Conservation (phyloP, 2,113 vertebrate genomes). For the Leptosomus discolor region DNA sequence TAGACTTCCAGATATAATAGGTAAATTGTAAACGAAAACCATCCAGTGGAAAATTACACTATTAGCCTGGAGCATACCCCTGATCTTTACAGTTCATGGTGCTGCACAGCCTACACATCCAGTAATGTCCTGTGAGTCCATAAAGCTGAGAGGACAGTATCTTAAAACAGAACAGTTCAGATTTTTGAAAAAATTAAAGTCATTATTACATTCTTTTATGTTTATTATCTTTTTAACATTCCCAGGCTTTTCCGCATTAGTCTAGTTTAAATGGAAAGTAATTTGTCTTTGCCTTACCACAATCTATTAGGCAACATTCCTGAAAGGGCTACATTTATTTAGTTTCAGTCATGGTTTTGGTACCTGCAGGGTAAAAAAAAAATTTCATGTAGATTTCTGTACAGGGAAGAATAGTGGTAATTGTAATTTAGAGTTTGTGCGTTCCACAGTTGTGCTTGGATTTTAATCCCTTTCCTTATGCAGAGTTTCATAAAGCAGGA, state of each 20-base stretch:
- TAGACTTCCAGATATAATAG: not conserved
- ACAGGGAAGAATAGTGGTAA: not conserved
- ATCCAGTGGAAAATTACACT: slow-evolving; percentile 28
- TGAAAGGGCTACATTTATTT: not conserved
- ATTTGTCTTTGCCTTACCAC: not conserved
- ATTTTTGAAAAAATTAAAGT: not conserved
- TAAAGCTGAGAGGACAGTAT: not conserved
- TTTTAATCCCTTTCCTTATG: not conserved
- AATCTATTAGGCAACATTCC: not conserved
- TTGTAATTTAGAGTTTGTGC: not conserved
- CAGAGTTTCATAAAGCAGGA: too few relatives aligned
- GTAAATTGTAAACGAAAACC: slow-evolving; percentile 31
- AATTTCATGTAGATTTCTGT: not conserved
- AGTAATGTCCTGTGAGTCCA: not conserved
- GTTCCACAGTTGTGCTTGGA: not conserved
- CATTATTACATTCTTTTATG: not conserved
- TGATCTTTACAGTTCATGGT: slow-evolving; percentile 1
- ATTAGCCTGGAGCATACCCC: not conserved
- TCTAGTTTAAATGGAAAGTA: not conserved
- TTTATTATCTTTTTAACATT: not conserved
- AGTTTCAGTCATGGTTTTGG: not conserved
- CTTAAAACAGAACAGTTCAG: not conserved
- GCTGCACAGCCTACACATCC: not conserved
- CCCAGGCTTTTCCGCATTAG: not conserved
- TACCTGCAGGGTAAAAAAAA: not conserved